Conservation (phyloP, 2,113 vertebrate genomes). For the Heliornis fulica region DNA sequence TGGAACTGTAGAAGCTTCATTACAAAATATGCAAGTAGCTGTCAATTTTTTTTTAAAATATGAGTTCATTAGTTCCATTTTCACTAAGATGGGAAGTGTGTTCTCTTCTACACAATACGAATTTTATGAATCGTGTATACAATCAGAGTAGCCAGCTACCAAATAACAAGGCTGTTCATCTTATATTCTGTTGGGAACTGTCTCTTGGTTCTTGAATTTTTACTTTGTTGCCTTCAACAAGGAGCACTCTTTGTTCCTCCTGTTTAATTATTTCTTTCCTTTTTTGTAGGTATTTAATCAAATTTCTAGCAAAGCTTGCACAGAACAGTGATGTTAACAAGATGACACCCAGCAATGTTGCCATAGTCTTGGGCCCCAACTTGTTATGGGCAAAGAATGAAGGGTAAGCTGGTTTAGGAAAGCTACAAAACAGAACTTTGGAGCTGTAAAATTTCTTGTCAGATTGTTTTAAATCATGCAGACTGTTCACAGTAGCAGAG, state of each 20-base stretch:
- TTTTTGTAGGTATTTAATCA: slow-evolving; percentile 90
- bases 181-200: neutral
- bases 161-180: neutral
- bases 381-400: slow-evolving; percentile 95
- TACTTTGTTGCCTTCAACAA: neutral
- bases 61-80: neutral
- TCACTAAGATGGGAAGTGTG: neutral
- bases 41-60: neutral
- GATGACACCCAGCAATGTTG: slow-evolving; percentile 97
- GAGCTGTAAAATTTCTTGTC: neutral
- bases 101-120: neutral
- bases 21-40: neutral
- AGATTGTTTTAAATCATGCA: neutral
- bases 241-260: neutral
- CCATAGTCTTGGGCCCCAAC: slow-evolving; percentile 97
- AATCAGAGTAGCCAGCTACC: neutral
- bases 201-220: neutral
- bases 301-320: slow-evolving; percentile 93
- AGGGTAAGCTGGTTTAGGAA: slow-evolving; percentile 79
- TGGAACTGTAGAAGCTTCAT: neutral
- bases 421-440: neutral
- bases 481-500: neutral
- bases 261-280: neutral
- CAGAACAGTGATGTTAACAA: slow-evolving; percentile 95
- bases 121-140: neutral